Evolutionary conservation across 2,888 invertebrate species (phyloP).

Genomic region (Ophion obscuratus): DNA sequence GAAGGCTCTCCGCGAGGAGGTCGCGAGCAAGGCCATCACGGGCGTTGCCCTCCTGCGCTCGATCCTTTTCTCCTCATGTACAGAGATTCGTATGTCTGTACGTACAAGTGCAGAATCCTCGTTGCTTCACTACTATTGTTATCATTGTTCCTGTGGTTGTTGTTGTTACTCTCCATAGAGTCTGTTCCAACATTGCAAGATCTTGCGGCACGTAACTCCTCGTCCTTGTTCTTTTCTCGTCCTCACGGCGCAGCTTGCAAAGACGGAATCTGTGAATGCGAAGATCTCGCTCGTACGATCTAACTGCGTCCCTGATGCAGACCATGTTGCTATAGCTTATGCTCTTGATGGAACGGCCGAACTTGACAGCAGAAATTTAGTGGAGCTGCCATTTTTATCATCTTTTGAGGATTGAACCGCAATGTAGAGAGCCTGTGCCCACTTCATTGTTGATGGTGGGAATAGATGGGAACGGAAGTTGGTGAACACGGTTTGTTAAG

Average conservation of each 20-base stretch:
- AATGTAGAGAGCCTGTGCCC: too few species aligned
- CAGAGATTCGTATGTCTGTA: neutral
- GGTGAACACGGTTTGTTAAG: too few species aligned
- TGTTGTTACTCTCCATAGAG: slow-evolving; percentile 7
- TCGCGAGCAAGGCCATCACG: slow-evolving; percentile 83
- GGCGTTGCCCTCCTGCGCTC: slow-evolving; percentile 80
- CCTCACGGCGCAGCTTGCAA: slow-evolving; percentile 2
- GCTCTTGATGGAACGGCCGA: too few species aligned
- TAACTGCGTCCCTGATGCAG: too few species aligned
- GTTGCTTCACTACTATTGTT: neutral
- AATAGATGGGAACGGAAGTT: too few species aligned
- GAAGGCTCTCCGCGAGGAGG: slow-evolving; percentile 76
- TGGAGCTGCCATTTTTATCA: too few species aligned
- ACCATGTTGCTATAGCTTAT: too few species aligned
- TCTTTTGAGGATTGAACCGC: too few species aligned
- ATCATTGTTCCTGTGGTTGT: neutral
- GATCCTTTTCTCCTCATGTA: slow-evolving; percentile 58
- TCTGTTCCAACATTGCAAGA: slow-evolving; percentile 1
- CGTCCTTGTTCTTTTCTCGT: slow-evolving; percentile 26
- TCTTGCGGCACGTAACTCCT: slow-evolving; percentile 38
- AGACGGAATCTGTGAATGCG: slow-evolving; percentile 25
- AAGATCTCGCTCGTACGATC: neutral
- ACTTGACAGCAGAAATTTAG: too few species aligned
- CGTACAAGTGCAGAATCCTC: neutral
- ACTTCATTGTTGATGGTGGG: too few species aligned